phyloP scores from a whole-genome alignment of 1,140 invertebrate species.

The Drosophila pruinosa region DNA sequence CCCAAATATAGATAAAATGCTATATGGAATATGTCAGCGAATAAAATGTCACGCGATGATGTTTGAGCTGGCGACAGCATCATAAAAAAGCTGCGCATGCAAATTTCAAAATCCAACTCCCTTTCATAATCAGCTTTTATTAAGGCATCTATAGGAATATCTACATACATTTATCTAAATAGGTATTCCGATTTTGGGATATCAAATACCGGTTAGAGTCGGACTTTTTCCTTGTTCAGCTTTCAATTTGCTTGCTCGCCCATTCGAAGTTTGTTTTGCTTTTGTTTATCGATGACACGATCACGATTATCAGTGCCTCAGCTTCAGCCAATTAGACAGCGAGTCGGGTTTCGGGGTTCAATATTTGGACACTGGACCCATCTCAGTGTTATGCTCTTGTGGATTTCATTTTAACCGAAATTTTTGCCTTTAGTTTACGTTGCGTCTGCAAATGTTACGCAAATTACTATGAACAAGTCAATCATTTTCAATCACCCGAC shows the following conservation, averaged over 20 bases:
- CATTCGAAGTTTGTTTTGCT: constrained; percentile 26
- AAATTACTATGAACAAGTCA: constrained; percentile 46
- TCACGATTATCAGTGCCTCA: constrained; percentile 37
- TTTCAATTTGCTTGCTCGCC: constrained; percentile 38
- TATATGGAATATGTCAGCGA: neutral
- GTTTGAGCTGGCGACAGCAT: constrained; percentile 24
- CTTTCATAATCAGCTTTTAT: constrained; percentile 44
- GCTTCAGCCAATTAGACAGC: constrained; percentile 50
- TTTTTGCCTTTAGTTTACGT: constrained; percentile 35
- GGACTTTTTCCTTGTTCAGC: constrained; percentile 16
- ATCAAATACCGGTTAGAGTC: constrained; percentile 35
- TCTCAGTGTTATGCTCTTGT: constrained; percentile 12
- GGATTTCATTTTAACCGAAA: constrained; percentile 19
- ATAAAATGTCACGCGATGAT: constrained; percentile 45
- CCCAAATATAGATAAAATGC: constrained; percentile 31
- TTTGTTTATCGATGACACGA: constrained; percentile 59
- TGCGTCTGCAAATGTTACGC: constrained; percentile 62
- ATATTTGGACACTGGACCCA: neutral
- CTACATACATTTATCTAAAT: neutral
- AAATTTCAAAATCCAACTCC: constrained; percentile 40
- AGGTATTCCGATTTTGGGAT: constrained; percentile 13
- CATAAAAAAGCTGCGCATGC: neutral
- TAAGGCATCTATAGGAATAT: constrained; percentile 25
- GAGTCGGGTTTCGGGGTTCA: constrained; percentile 6
- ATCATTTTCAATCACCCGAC: constrained; percentile 32